These are phyloP conservation scores for Hyppa rectilinea DNA, from an alignment of 2,888 invertebrate species.

Conservation along the genomic window DNA sequence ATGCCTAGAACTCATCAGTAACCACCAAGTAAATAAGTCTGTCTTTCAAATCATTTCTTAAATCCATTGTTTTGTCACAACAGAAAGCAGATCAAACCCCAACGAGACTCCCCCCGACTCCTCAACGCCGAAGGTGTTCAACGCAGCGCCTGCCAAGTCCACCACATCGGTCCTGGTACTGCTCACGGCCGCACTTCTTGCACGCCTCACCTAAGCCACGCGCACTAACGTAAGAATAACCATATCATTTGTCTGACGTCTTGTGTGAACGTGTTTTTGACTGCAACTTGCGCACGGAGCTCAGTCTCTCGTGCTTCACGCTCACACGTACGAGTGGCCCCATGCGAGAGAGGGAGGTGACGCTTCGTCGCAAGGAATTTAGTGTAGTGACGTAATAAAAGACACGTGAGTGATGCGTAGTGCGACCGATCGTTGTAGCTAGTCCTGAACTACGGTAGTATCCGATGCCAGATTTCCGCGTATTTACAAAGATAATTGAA, in stretches of 20 bases:
- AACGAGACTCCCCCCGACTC: slow-evolving; percentile 77
- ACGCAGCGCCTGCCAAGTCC: slow-evolving; percentile 61
- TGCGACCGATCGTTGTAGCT: slow-evolving; percentile 70
- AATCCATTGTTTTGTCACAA: slow-evolving; percentile 39
- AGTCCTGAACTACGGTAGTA: slow-evolving; percentile 72
- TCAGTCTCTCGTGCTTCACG: slow-evolving; percentile 39
- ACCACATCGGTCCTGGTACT: slow-evolving; percentile 66
- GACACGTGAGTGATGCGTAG: slow-evolving; percentile 67
- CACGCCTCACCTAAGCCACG: slow-evolving; percentile 73
- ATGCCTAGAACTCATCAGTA: not conserved
- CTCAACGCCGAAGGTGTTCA: slow-evolving; percentile 76
- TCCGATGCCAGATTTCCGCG: slow-evolving; percentile 63
- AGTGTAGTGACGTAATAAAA: slow-evolving; percentile 73
- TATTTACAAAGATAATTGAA: slow-evolving; percentile 61
- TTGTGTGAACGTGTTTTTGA: slow-evolving; percentile 69
- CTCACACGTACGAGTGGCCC: slow-evolving; percentile 26
- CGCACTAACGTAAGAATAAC: slow-evolving; percentile 71
- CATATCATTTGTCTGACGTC: slow-evolving; percentile 78
- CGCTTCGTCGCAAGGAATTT: slow-evolving; percentile 41
- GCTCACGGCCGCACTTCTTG: slow-evolving; percentile 65
- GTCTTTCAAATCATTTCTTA: not conserved
- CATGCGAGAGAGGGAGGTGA: slow-evolving; percentile 17
- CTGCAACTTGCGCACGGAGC: slow-evolving; percentile 57
- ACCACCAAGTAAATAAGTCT: not conserved
- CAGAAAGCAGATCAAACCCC: slow-evolving; percentile 66